Evolutionary conservation across 2,797 vertebrate species (phyloP).

Genomic region (Cygnus olor): DNA sequence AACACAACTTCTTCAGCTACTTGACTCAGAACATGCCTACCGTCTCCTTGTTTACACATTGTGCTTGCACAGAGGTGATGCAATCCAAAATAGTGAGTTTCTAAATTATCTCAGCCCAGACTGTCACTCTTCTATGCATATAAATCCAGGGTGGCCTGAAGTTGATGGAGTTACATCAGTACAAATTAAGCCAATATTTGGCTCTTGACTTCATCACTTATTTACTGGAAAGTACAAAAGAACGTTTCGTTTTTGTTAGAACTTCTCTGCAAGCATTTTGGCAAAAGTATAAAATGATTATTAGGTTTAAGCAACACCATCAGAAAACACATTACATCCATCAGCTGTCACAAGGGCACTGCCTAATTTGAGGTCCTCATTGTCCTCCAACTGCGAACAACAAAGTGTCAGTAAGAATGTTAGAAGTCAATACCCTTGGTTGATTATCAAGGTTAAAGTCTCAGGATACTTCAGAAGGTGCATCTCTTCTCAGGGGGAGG

Average conservation of each 20-base stretch:
- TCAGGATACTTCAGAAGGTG: neutral
- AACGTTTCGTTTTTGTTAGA: neutral
- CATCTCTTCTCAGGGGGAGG: neutral
- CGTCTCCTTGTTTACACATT: rapidly evolving
- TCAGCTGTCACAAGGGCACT: neutral
- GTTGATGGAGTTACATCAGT: neutral
- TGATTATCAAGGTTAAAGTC: neutral
- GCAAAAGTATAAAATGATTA: neutral
- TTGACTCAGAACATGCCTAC: neutral
- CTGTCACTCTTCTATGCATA: neutral
- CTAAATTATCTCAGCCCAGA: neutral
- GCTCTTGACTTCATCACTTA: neutral
- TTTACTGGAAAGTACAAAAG: neutral
- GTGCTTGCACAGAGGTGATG: neutral
- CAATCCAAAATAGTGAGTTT: neutral
- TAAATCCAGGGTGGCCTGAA: neutral
- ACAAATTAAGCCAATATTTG: neutral
- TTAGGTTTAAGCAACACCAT: neutral
- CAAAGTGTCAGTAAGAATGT: neutral
- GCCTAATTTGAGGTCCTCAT: neutral
- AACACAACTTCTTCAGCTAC: neutral
- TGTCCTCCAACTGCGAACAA: neutral
- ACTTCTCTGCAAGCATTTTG: neutral
- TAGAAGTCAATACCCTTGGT: neutral
- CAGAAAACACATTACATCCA: neutral